Base-by-base conservation (phyloP, 2,888 invertebrate species). In the Leucoma salicis region DNA sequence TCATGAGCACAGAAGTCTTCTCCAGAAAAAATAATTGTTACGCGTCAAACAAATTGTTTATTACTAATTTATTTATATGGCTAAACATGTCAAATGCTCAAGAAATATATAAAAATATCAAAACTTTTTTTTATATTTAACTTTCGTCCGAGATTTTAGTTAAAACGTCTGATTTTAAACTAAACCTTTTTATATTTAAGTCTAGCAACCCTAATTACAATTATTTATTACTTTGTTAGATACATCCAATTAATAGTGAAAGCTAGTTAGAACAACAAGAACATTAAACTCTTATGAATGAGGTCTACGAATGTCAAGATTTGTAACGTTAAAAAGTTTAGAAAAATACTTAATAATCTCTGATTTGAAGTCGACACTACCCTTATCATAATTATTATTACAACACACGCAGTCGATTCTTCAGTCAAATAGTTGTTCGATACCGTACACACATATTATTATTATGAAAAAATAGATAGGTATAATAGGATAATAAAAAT, bases 321-420 rank as follows among this genome's bases (percentile, higher is more conserved):
- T 72, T 77, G 79, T 77, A 82, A 84, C 83, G 57, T 82, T 70
- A 85, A 87, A 89, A 89, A 81, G 84, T 86, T 82, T 89, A 88
- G 87, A 89, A 89, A 88, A 89, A 89, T 87, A 87, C 82, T 74
- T 78, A 63, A 15, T 76, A 57, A 70, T 72, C 68, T 77, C 66
- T 77, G 72, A 69, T 65, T 66, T 74, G 76, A 78, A 81, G 77
- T 81, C 80, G 78, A 82, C 78, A 61, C 73, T 80, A 83, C 77
- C 80, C 82, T 83, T 82, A 81, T 69, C 63, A 44, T 64, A 65
- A 68, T 73, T 64, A 81, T 50, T 61, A 51, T 51, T 53, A 59
- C 49, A 62, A 75, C 76, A 77, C 82, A 70, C 66, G 66, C 85
- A 85, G 86, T 85, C 86, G 81, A 74, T 79, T 76, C 70, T 71